Percentiles rank a stretch among this genome's conserved stretches.
phyloP scores from a whole-genome alignment of 2,888 invertebrate genomes.

The Stenurella melanura region DNA sequence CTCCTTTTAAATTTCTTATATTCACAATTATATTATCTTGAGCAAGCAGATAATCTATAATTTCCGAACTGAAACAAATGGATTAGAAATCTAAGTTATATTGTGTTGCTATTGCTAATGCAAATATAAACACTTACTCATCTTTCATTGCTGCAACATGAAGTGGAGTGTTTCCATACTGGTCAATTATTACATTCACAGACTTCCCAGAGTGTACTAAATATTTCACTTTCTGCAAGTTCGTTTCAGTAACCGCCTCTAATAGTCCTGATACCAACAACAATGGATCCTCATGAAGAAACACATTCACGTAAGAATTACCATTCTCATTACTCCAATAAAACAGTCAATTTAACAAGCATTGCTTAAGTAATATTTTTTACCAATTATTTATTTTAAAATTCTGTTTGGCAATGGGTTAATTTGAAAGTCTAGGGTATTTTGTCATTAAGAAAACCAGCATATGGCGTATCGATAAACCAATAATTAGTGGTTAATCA shows the following conservation, averaged over 20 bases:
- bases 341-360: no score
- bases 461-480: no score
- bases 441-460: no score
- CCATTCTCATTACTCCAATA: no score
- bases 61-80: slow-evolving; percentile 57
- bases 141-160: slow-evolving; percentile 59
- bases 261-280: slow-evolving; percentile 54
- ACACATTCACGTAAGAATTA: no score
- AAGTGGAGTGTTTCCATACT: slow-evolving; percentile 63
- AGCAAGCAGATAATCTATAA: slow-evolving; percentile 57
- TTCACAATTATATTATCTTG: slow-evolving; percentile 59
- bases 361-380: no score
- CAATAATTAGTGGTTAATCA: no score
- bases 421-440: no score
- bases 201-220: slow-evolving; percentile 55
- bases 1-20: slow-evolving; percentile 59
- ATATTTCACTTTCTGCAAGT: slow-evolving; percentile 55
- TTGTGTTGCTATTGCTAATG: neutral
- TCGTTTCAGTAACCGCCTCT: slow-evolving; percentile 54
- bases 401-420: no score
- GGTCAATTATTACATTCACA: slow-evolving; percentile 60
- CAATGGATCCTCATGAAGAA: slow-evolving; percentile 57
- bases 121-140: slow-evolving; percentile 50
- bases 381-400: no score
- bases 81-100: slow-evolving; percentile 23